These are phyloP conservation scores for Crypturellus undulatus DNA, from an alignment of 2,113 vertebrate species.

Conservation along the genomic window DNA sequence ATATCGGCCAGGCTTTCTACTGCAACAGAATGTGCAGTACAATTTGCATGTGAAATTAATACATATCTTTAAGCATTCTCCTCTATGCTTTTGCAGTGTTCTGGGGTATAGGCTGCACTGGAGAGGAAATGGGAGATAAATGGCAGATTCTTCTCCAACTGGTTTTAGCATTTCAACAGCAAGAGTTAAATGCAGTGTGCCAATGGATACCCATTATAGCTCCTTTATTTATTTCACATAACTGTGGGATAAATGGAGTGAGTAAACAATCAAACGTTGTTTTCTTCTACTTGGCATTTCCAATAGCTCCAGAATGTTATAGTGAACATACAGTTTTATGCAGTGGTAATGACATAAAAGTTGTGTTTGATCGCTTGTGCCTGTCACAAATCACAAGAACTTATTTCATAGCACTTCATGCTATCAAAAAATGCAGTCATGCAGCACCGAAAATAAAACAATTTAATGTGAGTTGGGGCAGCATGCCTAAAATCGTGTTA, in stretches of 20 bases:
- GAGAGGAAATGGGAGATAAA: not conserved
- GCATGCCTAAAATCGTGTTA: not conserved
- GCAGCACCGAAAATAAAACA: slow-evolving; percentile 37
- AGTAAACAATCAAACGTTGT: slow-evolving; percentile 6
- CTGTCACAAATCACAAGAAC: slow-evolving; percentile 56
- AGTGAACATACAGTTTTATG: not conserved
- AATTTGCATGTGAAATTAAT: not conserved
- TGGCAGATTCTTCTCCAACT: not conserved
- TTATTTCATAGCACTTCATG: slow-evolving; percentile 16
- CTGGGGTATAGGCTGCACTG: not conserved
- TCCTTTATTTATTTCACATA: slow-evolving; percentile 26
- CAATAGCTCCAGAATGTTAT: not conserved
- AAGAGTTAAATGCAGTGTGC: not conserved
- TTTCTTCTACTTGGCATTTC: slow-evolving; percentile 7
- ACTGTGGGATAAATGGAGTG: slow-evolving; percentile 29
- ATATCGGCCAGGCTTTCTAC: not conserved
- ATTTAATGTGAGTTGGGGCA: not conserved
- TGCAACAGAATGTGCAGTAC: not conserved
- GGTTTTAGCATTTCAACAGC: not conserved
- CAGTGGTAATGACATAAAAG: slow-evolving; percentile 23
- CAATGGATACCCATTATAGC: not conserved
- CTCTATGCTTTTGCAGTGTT: not conserved
- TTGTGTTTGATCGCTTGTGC: slow-evolving; percentile 40
- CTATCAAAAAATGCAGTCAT: slow-evolving; percentile 32
- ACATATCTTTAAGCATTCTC: not conserved